phyloP scores from a whole-genome alignment of 2,888 invertebrate species.

The Itoplectis maculator region DNA sequence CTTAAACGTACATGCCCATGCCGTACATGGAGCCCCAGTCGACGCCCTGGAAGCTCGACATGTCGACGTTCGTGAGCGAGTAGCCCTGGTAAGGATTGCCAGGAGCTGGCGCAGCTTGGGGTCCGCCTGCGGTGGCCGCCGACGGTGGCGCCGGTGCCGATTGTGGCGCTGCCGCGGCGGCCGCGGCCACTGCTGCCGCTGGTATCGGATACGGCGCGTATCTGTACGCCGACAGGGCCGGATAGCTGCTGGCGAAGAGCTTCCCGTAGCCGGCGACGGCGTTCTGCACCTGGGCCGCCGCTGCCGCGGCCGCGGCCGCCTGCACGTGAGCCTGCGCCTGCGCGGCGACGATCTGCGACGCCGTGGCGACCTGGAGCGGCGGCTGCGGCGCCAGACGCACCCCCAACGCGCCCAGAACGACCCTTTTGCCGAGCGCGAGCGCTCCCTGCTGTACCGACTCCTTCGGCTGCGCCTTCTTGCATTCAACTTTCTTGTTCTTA shows the following conservation, averaged over 20 bases:
- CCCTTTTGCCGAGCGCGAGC: conserved; percentile 89
- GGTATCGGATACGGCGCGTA: conserved; percentile 82
- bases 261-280: conserved; percentile 89
- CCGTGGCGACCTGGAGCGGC: conserved; percentile 87
- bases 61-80: conserved; percentile 95
- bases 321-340: conserved; percentile 85
- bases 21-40: conserved; percentile 97
- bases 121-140: conserved; percentile 87
- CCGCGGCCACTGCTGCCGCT: conserved; percentile 81
- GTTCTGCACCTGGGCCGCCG: conserved; percentile 87
- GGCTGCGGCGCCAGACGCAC: conserved; percentile 88
- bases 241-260: conserved; percentile 86
- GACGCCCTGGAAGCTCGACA: conserved; percentile 96
- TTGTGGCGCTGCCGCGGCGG: conserved; percentile 85
- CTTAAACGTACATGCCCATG: conserved; percentile 96
- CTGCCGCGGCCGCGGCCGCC: conserved; percentile 85
- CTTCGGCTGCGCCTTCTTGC: conserved; percentile 96
- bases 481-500: conserved; percentile 96
- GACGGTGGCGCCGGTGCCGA: conserved; percentile 85
- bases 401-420: conserved; percentile 90
- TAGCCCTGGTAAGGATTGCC: conserved; percentile 91
- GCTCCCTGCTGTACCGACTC: conserved; percentile 92
- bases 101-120: conserved; percentile 88
- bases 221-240: conserved; percentile 84
- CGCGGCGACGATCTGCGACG: conserved; percentile 85